Evolutionary conservation across 2,797 vertebrate genomes (phyloP).

Genomic region (Benthosema pterotum): DNA sequence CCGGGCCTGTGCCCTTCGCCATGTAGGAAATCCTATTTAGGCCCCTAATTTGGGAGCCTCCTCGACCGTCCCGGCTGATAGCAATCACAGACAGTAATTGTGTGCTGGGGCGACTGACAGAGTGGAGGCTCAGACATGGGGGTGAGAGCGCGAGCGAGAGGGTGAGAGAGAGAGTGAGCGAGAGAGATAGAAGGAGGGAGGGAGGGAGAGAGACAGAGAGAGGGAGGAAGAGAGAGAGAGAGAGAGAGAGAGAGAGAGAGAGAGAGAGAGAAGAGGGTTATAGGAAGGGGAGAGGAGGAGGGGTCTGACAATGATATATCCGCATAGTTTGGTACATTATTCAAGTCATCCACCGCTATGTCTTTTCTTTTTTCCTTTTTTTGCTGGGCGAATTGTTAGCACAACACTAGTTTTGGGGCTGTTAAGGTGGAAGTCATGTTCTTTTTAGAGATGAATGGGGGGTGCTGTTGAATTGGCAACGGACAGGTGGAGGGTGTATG

Average conservation of each 20-base stretch:
- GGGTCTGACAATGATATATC: conserved; percentile 77
- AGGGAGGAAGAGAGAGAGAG: conserved; percentile 83
- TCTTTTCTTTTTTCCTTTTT: conserved; percentile 51
- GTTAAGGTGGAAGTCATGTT: conserved; percentile 19
- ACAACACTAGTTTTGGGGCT: conserved; percentile 32
- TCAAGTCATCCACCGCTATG: conserved; percentile 70
- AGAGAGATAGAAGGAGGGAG: too few relatives aligned
- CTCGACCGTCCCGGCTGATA: conserved; percentile 96
- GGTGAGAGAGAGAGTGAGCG: too few relatives aligned
- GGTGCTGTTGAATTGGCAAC: conserved; percentile 38
- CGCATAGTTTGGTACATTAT: conserved; percentile 76
- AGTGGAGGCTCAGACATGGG: conserved; percentile 73
- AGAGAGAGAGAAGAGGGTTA: conserved; percentile 43
- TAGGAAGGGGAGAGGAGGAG: conserved; percentile 33
- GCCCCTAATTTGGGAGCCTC: conserved; percentile 98
- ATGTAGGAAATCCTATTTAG: conserved; percentile 99
- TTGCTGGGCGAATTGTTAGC: conserved; percentile 41
- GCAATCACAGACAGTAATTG: conserved; percentile 99
- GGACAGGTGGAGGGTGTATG: conserved; percentile 30
- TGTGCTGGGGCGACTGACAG: conserved; percentile 93
- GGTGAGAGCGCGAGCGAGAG: conserved; percentile 68
- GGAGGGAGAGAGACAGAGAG: conserved; percentile 19
- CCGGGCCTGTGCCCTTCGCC: conserved; percentile 93
- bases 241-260: conserved; percentile 15
- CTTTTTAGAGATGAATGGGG: conserved; percentile 2